phyloP scores from a whole-genome alignment of 2,888 invertebrate genomes.

The Byasa hedistus region DNA sequence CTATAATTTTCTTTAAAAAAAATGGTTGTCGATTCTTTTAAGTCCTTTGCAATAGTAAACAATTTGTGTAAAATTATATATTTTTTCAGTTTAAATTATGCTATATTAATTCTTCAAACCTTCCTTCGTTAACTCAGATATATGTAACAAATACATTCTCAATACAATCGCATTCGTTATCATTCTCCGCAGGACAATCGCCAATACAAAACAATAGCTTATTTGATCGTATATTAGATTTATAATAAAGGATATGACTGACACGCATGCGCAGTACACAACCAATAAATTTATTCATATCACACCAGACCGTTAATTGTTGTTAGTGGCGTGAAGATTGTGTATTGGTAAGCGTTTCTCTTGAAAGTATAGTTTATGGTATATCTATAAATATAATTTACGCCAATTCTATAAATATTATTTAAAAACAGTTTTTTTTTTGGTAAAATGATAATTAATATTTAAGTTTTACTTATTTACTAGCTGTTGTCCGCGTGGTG shows the following conservation, averaged over 20 bases:
- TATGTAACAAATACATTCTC: not conserved
- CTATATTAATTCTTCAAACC: not conserved
- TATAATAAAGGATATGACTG: constrained; percentile 8
- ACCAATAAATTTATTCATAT: constrained; percentile 12
- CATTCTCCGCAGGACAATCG: not conserved
- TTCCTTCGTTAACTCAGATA: not conserved
- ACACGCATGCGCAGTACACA: not conserved
- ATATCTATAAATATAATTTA: not conserved
- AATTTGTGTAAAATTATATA: no score
- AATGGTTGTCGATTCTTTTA: no score
- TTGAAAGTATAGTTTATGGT: not conserved
- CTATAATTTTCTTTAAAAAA: no score
- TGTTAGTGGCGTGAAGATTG: not conserved
- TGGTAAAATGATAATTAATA: no score
- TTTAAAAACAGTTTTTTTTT: no score
- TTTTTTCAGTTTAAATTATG: no score
- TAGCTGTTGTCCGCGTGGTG: no score
- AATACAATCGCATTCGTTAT: not conserved
- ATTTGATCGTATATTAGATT: not conserved
- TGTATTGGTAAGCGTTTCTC: not conserved
- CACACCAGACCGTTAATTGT: not conserved
- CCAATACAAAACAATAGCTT: constrained; percentile 2
- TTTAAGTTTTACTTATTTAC: no score
- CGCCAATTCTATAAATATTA: no score
- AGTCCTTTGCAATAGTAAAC: no score